Evolutionary conservation across 2,113 vertebrate species (phyloP).

Genomic region (Siniperca knerii): DNA sequence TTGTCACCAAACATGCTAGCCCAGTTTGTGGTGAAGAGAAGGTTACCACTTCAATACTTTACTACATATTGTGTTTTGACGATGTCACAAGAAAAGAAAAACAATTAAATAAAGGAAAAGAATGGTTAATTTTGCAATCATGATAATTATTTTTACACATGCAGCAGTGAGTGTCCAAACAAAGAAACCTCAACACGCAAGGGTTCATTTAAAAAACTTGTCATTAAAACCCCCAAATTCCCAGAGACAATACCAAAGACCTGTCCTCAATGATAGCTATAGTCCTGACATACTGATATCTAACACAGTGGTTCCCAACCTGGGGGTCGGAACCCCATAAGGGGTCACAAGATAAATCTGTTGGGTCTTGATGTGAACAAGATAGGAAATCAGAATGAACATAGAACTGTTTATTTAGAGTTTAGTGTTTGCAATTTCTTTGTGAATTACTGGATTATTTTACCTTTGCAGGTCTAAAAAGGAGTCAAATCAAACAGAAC

Average conservation of each 20-base stretch:
- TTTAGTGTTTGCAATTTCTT: background rate
- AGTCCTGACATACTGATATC: background rate
- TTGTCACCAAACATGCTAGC: background rate
- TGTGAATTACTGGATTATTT: background rate
- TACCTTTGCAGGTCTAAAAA: background rate
- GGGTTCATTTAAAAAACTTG: no score
- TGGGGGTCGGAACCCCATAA: background rate
- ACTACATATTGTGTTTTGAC: no score
- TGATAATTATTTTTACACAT: background rate
- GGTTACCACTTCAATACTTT: no score
- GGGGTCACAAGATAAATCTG: background rate
- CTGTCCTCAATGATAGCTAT: background rate
- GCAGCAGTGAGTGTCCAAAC: background rate
- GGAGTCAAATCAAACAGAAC: no score
- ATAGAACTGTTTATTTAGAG: background rate
- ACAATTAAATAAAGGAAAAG: background rate
- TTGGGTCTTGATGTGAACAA: background rate
- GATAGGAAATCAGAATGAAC: background rate
- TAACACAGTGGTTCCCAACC: no score
- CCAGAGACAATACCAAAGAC: no score
- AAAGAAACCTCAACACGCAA: no score
- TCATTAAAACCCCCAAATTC: no score
- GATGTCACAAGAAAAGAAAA: background rate
- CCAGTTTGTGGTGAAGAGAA: background rate
- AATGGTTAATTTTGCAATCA: background rate